Percentiles rank a stretch among this genome's conserved stretches.
phyloP scores from a whole-genome alignment of 2,888 invertebrate genomes.

The Boloria euphrosyne region DNA sequence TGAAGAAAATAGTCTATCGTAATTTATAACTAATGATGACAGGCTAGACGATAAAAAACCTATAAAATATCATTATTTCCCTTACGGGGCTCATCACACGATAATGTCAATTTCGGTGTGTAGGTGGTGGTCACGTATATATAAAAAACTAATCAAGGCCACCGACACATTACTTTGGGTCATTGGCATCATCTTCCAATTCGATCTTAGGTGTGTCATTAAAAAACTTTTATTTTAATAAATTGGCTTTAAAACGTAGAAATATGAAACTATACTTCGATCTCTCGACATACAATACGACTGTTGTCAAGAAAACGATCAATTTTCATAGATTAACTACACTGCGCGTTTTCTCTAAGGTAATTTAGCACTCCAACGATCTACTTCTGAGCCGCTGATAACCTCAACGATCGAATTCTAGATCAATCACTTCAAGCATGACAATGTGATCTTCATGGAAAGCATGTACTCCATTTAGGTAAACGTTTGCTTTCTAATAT shows the following conservation, averaged over 20 bases:
- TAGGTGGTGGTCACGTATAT: constrained; percentile 24
- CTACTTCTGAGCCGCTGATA: constrained; percentile 38
- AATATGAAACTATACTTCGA: background rate
- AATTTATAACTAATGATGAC: constrained; percentile 36
- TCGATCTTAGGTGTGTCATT: background rate
- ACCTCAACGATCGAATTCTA: constrained; percentile 38
- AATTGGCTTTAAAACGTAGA: background rate
- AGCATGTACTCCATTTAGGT: constrained; percentile 47
- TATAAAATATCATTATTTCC: constrained; percentile 20
- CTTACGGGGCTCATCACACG: constrained; percentile 2
- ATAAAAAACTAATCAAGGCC: constrained; percentile 22
- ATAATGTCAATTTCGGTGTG: constrained; percentile 23
- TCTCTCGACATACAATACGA: constrained; percentile 18
- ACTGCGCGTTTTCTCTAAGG: constrained; percentile 37
- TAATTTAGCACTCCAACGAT: constrained; percentile 40
- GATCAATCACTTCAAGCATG: constrained; percentile 43
- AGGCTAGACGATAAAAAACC: constrained; percentile 28
- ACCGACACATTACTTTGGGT: constrained; percentile 16
- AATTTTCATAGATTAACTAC: constrained; percentile 36
- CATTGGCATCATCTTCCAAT: constrained; percentile 19
- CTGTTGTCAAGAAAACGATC: constrained; percentile 35
- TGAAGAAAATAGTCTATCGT: constrained; percentile 1
- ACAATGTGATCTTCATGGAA: constrained; percentile 47
- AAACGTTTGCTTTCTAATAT: constrained; percentile 58
- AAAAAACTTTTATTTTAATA: constrained; percentile 11